Base-by-base conservation (phyloP, 2,888 invertebrate species). In the Balanococcus diminutus region DNA sequence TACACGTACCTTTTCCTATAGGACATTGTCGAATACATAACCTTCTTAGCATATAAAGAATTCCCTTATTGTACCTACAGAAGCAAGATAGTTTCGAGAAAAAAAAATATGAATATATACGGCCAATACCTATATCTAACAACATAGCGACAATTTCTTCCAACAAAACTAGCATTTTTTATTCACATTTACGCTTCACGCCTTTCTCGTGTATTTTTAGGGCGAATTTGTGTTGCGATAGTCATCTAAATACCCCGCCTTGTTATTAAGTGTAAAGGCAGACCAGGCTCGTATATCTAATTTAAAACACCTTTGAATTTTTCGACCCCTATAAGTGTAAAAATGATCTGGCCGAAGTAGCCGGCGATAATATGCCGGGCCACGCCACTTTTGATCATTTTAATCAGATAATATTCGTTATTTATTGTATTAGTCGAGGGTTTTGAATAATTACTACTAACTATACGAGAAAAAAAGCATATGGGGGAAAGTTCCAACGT, bases 121-220 rank as follows among this genome's bases (percentile, higher is more conserved):
- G n/a, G n/a, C 14, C 14, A 9, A 4, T 61, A 67, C 28, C 28
- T 11, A 25, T 14, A 19, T 4, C 51, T n/a, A 67, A 14, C 75
- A 19, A 75, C 8, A 75, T 1, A 75, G 75, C 75, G 75, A 75
- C 75, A 75, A 32, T 32, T 75, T 32, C 75, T 19, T 46, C 32
- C 31, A 75, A 75, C 14, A 75, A 75, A 75, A 75, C 32, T 32
- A 75, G 32, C n/a, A 32, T 32, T 72, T n/a, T 31, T 14, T 67
- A 67, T 28, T n/a, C 61, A 67, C n/a, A 16, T 51, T 19, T 19
- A 51, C 5, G 32, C 19, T 75, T 75, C 75, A 75, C 75, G 75
- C 75, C 75, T 75, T 75, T 75, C 31, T 75, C 75, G 75, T 75
- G 75, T 75, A 75, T 75, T 75, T 75, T 75, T 32, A n/a, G 61